phyloP scores from a whole-genome alignment of 2,113 vertebrate species.

The Pseudolaguvia tuberculata region DNA sequence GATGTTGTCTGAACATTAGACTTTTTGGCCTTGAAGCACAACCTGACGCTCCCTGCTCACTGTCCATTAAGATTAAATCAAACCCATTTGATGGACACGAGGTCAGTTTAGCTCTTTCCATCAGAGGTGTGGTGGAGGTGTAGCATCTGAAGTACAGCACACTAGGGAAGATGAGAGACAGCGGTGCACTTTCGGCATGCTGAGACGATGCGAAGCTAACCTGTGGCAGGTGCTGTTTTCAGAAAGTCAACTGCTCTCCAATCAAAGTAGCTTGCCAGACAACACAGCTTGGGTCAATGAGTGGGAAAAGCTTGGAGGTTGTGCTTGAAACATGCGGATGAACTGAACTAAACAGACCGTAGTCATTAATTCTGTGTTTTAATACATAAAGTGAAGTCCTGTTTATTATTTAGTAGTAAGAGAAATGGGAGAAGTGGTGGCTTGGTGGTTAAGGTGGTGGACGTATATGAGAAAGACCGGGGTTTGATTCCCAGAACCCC shows the following conservation, averaged over 20 bases:
- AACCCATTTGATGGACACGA: conserved; percentile 42
- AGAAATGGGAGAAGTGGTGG: too few species aligned
- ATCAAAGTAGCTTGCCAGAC: conserved; percentile 32
- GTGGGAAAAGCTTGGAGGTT: conserved; percentile 1
- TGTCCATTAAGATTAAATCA: conserved; percentile 43
- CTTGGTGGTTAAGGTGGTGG: too few species aligned
- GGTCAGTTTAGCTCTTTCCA: conserved; percentile 30
- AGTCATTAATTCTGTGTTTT: background rate
- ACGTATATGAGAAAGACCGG: too few species aligned
- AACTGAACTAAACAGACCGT: background rate
- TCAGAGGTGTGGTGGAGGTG: conserved; percentile 8
- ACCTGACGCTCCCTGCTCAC: conserved; percentile 28
- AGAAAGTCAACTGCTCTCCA: conserved; percentile 16
- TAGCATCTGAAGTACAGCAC: conserved; percentile 33
- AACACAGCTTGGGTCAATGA: conserved; percentile 13
- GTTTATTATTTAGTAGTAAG: background rate
- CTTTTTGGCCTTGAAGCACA: conserved; percentile 44
- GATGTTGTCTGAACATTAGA: conserved; percentile 37
- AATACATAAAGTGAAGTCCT: background rate
- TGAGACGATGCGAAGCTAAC: conserved; percentile 30
- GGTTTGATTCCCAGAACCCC: too few species aligned
- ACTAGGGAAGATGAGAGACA: conserved; percentile 27
- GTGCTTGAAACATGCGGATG: background rate
- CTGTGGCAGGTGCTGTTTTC: conserved; percentile 8
- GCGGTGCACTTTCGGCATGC: conserved; percentile 6